Evolutionary conservation across 2,113 vertebrate genomes (phyloP).

Genomic region (Lepus timidus): DNA sequence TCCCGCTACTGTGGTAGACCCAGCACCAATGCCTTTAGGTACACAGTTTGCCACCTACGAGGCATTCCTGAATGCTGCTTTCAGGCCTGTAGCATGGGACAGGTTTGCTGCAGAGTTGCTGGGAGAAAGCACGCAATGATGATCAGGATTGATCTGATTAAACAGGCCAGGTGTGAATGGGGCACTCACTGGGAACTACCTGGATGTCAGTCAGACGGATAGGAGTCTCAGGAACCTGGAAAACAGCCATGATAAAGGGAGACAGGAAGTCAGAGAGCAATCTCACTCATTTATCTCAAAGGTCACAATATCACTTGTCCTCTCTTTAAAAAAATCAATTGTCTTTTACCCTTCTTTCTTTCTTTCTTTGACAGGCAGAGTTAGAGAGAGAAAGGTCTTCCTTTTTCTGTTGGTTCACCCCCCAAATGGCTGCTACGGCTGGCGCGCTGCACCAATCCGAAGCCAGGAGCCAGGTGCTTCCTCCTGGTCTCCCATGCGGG

Average conservation of each 20-base stretch:
- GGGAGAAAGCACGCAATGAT: background rate
- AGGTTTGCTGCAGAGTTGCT: background rate
- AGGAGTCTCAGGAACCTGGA: background rate
- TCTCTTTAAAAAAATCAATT: slow-evolving; percentile 14
- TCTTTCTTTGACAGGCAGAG: too few relatives aligned
- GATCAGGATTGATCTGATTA: background rate
- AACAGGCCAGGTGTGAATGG: slow-evolving; percentile 3
- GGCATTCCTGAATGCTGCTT: background rate
- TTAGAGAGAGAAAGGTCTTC: too few relatives aligned
- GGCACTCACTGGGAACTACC: background rate
- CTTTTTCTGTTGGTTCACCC: too few relatives aligned
- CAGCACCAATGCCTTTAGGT: background rate
- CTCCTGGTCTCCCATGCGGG: too few relatives aligned
- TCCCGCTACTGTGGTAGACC: background rate
- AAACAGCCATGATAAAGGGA: background rate
- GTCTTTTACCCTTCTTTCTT: background rate
- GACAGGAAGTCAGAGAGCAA: background rate
- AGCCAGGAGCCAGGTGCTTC: too few relatives aligned
- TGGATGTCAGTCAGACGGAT: background rate
- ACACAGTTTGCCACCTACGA: background rate
- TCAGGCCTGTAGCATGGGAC: background rate
- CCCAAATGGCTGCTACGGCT: too few relatives aligned
- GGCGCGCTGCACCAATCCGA: too few relatives aligned
- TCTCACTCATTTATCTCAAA: background rate
- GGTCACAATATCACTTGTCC: background rate